Evolutionary conservation across 1,140 invertebrate genomes (phyloP).

Genomic region (Drosophila nebulosa): DNA sequence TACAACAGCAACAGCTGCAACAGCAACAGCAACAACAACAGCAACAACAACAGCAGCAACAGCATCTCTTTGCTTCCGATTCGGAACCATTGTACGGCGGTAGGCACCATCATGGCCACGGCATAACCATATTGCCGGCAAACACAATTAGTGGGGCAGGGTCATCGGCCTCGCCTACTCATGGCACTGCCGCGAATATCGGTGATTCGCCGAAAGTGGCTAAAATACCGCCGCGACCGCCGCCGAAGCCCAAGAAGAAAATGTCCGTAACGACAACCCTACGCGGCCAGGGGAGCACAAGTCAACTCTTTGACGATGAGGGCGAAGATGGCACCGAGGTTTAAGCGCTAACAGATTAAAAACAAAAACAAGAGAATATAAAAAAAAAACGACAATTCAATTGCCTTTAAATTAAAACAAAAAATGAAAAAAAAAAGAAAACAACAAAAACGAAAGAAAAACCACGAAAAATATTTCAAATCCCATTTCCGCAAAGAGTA

Average conservation of each 20-base stretch:
- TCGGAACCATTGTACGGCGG: conserved; percentile 68
- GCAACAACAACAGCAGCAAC: conserved; percentile 31
- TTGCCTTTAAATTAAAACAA: neutral
- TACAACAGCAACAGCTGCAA: conserved; percentile 58
- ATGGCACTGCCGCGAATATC: conserved; percentile 7
- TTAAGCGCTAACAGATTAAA: conserved; percentile 70
- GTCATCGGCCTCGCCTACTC: conserved; percentile 27
- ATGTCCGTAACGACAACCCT: conserved; percentile 81
- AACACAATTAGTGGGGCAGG: conserved; percentile 53
- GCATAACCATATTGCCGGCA: conserved; percentile 62
- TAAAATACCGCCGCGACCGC: conserved; percentile 90
- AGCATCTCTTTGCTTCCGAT: conserved; percentile 48
- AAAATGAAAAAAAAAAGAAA: neutral
- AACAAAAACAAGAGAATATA: neutral
- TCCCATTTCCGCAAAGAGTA: neutral
- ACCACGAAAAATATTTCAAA: neutral
- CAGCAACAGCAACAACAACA: conserved; percentile 28
- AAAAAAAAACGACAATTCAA: conserved; percentile 7
- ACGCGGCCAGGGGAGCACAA: conserved; percentile 82
- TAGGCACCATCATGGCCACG: conserved; percentile 30
- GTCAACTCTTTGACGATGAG: conserved; percentile 90
- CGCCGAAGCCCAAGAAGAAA: conserved; percentile 91
- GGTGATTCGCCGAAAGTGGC: conserved; percentile 80
- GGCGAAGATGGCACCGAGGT: conserved; percentile 93
- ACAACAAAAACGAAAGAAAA: neutral